Conservation (phyloP, 2,888 invertebrate species). For the Callosobruchus maculatus region DNA sequence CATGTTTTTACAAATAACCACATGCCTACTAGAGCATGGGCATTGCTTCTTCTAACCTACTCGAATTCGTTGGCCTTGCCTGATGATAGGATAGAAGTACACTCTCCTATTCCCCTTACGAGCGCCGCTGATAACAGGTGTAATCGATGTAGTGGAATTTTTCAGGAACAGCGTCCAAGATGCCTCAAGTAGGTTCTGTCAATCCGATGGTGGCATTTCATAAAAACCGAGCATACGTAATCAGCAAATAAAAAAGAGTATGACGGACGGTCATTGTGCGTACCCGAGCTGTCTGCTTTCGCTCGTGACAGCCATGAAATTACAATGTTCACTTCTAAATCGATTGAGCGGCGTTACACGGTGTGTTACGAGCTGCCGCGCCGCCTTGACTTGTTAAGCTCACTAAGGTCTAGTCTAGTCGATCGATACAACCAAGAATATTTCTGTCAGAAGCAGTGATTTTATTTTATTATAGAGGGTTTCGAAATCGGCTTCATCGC, state of each 20-base stretch:
- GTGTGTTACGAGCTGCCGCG: slow-evolving; percentile 33
- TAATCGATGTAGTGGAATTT: background rate
- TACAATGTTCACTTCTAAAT: slow-evolving; percentile 50
- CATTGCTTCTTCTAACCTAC: too few species aligned
- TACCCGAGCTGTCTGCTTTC: slow-evolving; percentile 43
- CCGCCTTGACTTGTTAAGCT: background rate
- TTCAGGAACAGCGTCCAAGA: background rate
- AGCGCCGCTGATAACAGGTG: background rate
- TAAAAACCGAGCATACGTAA: slow-evolving; percentile 37
- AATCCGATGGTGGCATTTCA: slow-evolving; percentile 13
- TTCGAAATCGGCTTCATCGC: too few species aligned
- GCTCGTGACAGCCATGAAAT: slow-evolving; percentile 50
- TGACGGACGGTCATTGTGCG: slow-evolving; percentile 46
- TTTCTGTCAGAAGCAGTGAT: too few species aligned
- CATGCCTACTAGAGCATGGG: too few species aligned
- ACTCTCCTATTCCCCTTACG: too few species aligned
- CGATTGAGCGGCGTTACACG: slow-evolving; percentile 48
- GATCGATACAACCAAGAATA: background rate
- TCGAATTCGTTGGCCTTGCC: too few species aligned
- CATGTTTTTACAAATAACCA: too few species aligned
- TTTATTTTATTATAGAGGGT: too few species aligned
- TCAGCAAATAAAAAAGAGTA: slow-evolving; percentile 36
- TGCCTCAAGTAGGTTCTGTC: background rate
- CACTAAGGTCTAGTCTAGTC: background rate
- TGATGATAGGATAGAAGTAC: too few species aligned